Evolutionary conservation across 1,140 invertebrate species (phyloP).

Genomic region (Drosophila nikananu): DNA sequence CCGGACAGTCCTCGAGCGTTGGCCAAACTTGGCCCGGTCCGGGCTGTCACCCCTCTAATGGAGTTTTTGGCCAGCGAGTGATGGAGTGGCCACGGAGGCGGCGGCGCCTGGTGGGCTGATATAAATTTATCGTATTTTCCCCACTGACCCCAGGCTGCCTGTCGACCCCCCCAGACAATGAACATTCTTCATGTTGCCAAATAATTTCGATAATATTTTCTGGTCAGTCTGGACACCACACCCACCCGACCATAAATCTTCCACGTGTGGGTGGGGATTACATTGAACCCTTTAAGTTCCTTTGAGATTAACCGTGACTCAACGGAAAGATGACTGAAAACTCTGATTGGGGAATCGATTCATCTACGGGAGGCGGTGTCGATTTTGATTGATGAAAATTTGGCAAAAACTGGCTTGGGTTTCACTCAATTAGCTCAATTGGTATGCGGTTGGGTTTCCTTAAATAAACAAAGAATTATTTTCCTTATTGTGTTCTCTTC

Average conservation of each 20-base stretch:
- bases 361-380: not conserved
- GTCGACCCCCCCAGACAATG: constrained; percentile 42
- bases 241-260: constrained; percentile 31
- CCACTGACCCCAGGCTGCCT: constrained; percentile 45
- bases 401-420: constrained; percentile 14
- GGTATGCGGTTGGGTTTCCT: constrained; percentile 24
- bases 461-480: constrained; percentile 54
- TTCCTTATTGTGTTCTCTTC: constrained; percentile 40
- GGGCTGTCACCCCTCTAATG: constrained; percentile 52
- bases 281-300: constrained; percentile 26
- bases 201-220: constrained; percentile 63
- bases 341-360: not conserved
- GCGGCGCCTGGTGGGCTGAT: constrained; percentile 12
- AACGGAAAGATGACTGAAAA: constrained; percentile 14
- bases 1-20: constrained; percentile 24
- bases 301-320: constrained; percentile 17
- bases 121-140: constrained; percentile 63
- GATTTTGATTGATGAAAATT: constrained; percentile 41
- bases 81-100: constrained; percentile 13
- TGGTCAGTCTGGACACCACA: constrained; percentile 26
- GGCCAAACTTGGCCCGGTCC: constrained; percentile 28
- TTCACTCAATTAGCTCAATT: constrained; percentile 45
- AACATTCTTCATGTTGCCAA: constrained; percentile 61
- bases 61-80: constrained; percentile 37
- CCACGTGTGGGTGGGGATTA: not conserved